Percentiles rank a stretch among this genome's conserved stretches.
These are phyloP conservation scores for Pandemis heparana DNA, from an alignment of 2,888 invertebrate species.

Conservation along the genomic window DNA sequence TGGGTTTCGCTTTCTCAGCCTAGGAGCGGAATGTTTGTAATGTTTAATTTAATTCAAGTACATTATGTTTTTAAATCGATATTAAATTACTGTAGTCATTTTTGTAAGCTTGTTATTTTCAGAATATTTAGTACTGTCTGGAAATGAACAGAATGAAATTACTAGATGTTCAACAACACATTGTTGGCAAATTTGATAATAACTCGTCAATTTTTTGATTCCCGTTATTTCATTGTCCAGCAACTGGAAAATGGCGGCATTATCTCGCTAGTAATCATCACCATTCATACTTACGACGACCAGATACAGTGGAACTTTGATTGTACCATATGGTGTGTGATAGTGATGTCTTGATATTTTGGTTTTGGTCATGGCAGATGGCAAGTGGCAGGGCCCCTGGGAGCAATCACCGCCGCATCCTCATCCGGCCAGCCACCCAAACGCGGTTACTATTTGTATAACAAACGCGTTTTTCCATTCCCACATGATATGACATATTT, in stretches of 20 bases:
- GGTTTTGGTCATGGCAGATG: conserved; percentile 43
- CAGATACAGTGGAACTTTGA: conserved; percentile 27
- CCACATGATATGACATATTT: background rate
- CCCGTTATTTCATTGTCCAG: conserved; percentile 37
- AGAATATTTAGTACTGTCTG: background rate
- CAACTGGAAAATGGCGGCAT: conserved; percentile 31
- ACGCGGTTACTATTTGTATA: conserved; percentile 43
- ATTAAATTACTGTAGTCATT: too few species aligned
- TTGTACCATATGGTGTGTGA: conserved; percentile 26
- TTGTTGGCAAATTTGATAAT: conserved; percentile 14
- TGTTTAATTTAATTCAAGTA: too few species aligned
- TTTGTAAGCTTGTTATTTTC: too few species aligned
- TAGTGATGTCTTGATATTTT: conserved; percentile 20
- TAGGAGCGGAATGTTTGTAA: background rate
- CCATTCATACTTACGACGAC: conserved; percentile 34
- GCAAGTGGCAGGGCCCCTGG: conserved; percentile 57
- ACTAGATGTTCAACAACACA: background rate
- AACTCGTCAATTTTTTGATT: conserved; percentile 34
- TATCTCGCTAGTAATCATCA: conserved; percentile 37
- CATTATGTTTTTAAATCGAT: too few species aligned
- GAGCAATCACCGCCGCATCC: conserved; percentile 73
- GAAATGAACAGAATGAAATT: background rate
- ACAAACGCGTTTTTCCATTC: conserved; percentile 12
- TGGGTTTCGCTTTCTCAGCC: background rate
- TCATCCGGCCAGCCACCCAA: conserved; percentile 65